Evolutionary conservation across 2,888 invertebrate species (phyloP), one percentile per base, ranked within the genome.

Genomic region (Drepana falcataria): DNA sequence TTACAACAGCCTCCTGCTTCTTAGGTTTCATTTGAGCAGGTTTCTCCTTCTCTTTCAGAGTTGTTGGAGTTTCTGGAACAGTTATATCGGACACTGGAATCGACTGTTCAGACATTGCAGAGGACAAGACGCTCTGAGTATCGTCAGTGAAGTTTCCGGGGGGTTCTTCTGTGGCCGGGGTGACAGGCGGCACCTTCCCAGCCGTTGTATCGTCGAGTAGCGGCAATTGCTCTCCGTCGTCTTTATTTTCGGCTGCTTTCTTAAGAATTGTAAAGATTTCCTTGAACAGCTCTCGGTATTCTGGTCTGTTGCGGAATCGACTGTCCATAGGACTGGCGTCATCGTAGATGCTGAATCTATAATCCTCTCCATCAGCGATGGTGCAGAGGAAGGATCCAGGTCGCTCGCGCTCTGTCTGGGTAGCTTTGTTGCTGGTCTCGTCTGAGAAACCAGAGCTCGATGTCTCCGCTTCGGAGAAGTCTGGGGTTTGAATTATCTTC

Each of bases 401-500:
- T 7, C 95, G 91, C 59, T 93, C 93, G 47, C 93, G 93, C 60
- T 96, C 96, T 0, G 96, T 97, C 76, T 97, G 96, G 3, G 96
- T 96, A 2, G 92, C 92, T 75, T 96, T 96, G 80, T 95, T 96
- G 79, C 95, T 94, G 1, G 95, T 96, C 80, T 96, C 96, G 73
- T 96, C 97, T 0, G 95, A 94, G 77, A 95, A 96, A 6, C 95
- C 96, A 0, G 96, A 96, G 21, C 96, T 96, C 35, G 95, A 95
- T 0, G 96, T 96, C 79, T 96, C 96, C 1, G 96, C 95, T 80
- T 96, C 96, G 0, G 96, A 96, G 73, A 96, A 96, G 79, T 96
- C 96, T 0, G 96, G 96, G 1, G 96, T 96, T 63, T 94, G 93
- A 9, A 95, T 94, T 69, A 93, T 92, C 61, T 91, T 91, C 81